Percentiles rank a stretch among this genome's conserved stretches.
phyloP scores from a whole-genome alignment of 2,888 invertebrate species.

The Plagodis pulveraria region DNA sequence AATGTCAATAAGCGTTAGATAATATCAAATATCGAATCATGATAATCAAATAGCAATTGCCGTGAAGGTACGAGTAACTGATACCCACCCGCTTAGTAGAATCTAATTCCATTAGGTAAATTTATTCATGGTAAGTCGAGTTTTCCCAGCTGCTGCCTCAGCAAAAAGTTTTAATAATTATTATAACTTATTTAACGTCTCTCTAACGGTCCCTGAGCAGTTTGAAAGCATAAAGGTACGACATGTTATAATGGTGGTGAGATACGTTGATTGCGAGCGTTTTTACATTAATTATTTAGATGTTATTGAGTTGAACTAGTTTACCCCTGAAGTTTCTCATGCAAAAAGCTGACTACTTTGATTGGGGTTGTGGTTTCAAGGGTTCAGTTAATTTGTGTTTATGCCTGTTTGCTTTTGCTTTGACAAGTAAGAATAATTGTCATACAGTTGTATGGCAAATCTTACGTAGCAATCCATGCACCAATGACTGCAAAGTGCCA shows the following conservation, averaged over 20 bases:
- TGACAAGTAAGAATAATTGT: no score
- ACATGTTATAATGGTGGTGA: slow-evolving; percentile 7
- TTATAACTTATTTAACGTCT: slow-evolving; percentile 29
- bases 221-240: slow-evolving; percentile 8
- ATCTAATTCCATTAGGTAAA: slow-evolving; percentile 53
- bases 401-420: no score
- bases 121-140: slow-evolving; percentile 50
- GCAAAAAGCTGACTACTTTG: slow-evolving; percentile 3
- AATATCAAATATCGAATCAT: slow-evolving; percentile 23
- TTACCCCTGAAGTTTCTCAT: neutral
- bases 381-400: neutral
- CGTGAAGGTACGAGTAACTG: slow-evolving; percentile 15
- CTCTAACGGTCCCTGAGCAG: slow-evolving; percentile 8
- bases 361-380: neutral
- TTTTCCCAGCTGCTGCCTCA: slow-evolving; percentile 41
- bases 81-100: slow-evolving; percentile 39
- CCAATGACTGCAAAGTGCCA: no score
- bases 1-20: slow-evolving; percentile 20
- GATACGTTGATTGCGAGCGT: slow-evolving; percentile 19
- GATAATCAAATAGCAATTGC: slow-evolving; percentile 28
- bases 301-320: slow-evolving; percentile 8
- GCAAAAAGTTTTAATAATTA: slow-evolving; percentile 42
- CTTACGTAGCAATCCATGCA: no score
- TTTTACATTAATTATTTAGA: slow-evolving; percentile 9
- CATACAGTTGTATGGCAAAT: no score